phyloP scores from a whole-genome alignment of 2,113 vertebrate species.

The Pseudopodoces humilis region DNA sequence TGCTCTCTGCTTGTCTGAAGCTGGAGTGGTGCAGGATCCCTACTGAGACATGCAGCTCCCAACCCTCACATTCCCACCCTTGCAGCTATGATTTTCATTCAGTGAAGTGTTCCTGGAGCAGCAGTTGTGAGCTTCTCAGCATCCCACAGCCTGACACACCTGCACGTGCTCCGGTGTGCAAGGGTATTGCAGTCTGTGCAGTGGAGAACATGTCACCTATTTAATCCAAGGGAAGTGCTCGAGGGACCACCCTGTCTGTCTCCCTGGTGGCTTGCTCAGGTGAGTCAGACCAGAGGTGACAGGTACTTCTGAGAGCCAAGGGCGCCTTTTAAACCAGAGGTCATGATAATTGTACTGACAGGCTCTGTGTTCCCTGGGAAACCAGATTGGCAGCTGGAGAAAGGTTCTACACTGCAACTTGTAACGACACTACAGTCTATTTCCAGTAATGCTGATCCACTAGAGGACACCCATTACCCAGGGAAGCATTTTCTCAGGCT shows the following conservation, averaged over 20 bases:
- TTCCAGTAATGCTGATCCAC: neutral
- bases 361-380: neutral
- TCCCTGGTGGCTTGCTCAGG: neutral
- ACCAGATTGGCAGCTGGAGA: neutral
- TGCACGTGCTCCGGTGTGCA: accelerated
- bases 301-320: neutral
- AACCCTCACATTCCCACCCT: neutral
- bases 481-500: neutral
- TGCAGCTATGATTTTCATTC: neutral
- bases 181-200: neutral
- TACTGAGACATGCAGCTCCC: neutral
- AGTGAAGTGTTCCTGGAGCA: neutral
- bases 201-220: accelerated
- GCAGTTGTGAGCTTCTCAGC: neutral
- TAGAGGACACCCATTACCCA: neutral
- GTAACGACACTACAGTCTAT: neutral
- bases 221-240: neutral
- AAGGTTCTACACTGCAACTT: neutral
- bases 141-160: neutral
- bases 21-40: neutral
- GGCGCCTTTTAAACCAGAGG: neutral
- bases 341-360: neutral
- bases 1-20: neutral
- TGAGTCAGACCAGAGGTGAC: neutral
- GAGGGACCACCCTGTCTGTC: accelerated